phyloP scores from a whole-genome alignment of 2,797 vertebrate species.

The Zenarchopterus dispar region DNA sequence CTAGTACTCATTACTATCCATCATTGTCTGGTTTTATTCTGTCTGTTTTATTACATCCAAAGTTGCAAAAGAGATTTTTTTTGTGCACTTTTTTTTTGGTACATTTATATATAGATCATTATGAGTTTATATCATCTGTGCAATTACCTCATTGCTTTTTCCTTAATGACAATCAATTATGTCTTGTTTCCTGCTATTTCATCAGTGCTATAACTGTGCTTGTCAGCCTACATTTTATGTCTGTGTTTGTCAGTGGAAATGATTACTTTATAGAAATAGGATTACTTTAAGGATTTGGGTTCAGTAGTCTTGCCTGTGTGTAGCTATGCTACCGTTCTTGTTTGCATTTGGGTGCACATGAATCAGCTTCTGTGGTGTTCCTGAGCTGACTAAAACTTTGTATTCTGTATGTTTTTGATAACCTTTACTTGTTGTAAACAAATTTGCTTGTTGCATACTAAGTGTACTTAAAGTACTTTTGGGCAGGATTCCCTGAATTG shows the following conservation, averaged over 20 bases:
- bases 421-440: slow-evolving; percentile 65
- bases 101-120: slow-evolving; percentile 19
- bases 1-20: slow-evolving; percentile 1
- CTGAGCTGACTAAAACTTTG: slow-evolving; percentile 68
- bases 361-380: slow-evolving; percentile 59
- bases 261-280: slow-evolving; percentile 42
- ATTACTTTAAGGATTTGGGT: slow-evolving; percentile 38
- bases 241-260: slow-evolving; percentile 49
- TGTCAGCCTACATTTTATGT: slow-evolving; percentile 30
- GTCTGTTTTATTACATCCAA: slow-evolving; percentile 1
- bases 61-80: slow-evolving; percentile 10
- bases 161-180: slow-evolving; percentile 80
- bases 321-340: slow-evolving; percentile 67
- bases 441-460: slow-evolving; percentile 68
- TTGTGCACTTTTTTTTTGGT: slow-evolving; percentile 35
- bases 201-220: slow-evolving; percentile 33
- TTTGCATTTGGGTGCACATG: slow-evolving; percentile 68
- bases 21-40: slow-evolving; percentile 7
- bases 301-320: slow-evolving; percentile 41
- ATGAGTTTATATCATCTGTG: slow-evolving; percentile 50
- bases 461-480: slow-evolving; percentile 82
- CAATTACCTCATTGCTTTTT: slow-evolving; percentile 63
- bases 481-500: slow-evolving; percentile 67
- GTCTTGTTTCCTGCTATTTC: slow-evolving; percentile 41
- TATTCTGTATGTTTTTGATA: slow-evolving; percentile 63